phyloP scores from a whole-genome alignment of 2,113 vertebrate species.

The Zootoca vivipara region DNA sequence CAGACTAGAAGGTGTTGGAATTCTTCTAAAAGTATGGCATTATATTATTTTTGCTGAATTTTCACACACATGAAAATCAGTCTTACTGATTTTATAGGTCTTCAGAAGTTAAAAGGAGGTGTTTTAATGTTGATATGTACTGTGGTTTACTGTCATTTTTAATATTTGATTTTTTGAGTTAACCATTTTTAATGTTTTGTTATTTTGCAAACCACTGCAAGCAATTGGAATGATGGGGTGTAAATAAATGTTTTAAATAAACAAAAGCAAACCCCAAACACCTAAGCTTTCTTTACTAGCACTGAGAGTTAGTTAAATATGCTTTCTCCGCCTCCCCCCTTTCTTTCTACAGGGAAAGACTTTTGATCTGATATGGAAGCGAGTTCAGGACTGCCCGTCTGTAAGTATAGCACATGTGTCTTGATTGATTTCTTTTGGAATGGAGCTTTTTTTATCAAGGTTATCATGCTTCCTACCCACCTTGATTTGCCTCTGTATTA shows the following conservation, averaged over 20 bases:
- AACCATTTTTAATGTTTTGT: not conserved
- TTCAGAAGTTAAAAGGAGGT: not conserved
- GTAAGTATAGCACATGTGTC: slow-evolving; percentile 70
- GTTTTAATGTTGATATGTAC: not conserved
- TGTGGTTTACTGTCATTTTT: not conserved
- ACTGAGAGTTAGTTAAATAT: slow-evolving; percentile 21
- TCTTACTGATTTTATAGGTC: not conserved
- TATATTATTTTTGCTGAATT: not conserved
- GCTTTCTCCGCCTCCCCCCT: slow-evolving; percentile 37
- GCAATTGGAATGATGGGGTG: not conserved
- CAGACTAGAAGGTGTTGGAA: not conserved
- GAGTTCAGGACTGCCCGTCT: slow-evolving; percentile 83
- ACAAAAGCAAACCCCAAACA: not conserved
- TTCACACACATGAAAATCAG: not conserved
- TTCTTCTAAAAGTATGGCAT: not conserved
- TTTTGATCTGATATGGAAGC: slow-evolving; percentile 84
- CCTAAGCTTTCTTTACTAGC: not conserved
- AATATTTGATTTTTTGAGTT: not conserved
- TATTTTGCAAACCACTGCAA: not conserved
- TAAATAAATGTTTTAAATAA: not conserved
- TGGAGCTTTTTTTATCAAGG: not conserved
- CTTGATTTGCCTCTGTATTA: not conserved
- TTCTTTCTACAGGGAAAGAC: slow-evolving; percentile 78
- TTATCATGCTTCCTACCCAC: not conserved
- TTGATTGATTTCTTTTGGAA: not conserved